Evolutionary conservation across 2,888 invertebrate genomes (phyloP).

Genomic region (Dendrolimus houi): DNA sequence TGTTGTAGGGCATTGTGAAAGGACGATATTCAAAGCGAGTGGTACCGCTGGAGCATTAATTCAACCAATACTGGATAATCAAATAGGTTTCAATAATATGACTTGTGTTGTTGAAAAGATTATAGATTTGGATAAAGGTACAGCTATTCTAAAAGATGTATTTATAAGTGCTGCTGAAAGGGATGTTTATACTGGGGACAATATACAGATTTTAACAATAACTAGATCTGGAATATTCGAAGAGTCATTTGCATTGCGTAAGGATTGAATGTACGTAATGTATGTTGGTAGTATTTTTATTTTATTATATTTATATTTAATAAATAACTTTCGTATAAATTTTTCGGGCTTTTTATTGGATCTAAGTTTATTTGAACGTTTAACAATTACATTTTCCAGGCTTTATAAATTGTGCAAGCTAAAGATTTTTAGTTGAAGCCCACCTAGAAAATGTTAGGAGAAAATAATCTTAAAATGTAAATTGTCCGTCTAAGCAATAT

Average conservation of each 20-base stretch:
- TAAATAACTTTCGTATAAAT: no score
- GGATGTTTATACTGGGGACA: conserved; percentile 98
- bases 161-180: conserved; percentile 98
- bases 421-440: no score
- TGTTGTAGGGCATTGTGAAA: conserved; percentile 96
- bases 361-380: no score
- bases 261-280: conserved; percentile 78
- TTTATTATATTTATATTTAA: no score
- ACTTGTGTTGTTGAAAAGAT: conserved; percentile 79
- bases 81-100: conserved; percentile 94
- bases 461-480: no score
- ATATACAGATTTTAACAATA: conserved; percentile 89
- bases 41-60: conserved; percentile 94
- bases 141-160: conserved; percentile 92
- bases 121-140: conserved; percentile 86
- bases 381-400: no score
- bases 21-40: conserved; percentile 88
- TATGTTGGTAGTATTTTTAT: no score
- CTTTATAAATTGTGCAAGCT: no score
- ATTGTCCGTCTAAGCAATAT: no score
- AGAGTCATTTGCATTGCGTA: conserved; percentile 87
- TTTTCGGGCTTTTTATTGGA: no score
- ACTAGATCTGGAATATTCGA: conserved; percentile 89
- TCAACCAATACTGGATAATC: conserved; percentile 97
- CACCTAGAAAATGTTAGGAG: no score